Percentiles rank a stretch among this genome's conserved stretches.
Evolutionary conservation across 2,888 invertebrate species (phyloP).

Genomic region (Ellobium chinense): DNA sequence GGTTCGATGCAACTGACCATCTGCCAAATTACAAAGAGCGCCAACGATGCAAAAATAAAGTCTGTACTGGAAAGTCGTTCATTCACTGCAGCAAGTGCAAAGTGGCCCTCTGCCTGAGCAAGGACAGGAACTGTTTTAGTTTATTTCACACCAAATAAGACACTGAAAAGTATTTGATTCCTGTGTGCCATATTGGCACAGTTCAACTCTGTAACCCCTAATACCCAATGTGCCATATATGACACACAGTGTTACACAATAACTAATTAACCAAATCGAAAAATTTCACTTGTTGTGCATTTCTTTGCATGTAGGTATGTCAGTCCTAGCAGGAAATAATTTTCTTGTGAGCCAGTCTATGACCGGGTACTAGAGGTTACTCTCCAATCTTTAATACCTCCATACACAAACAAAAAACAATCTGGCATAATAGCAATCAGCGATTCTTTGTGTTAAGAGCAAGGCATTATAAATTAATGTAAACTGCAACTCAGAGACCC

Average conservation of each 20-base stretch:
- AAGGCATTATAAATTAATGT: no score
- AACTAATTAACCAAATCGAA: background rate
- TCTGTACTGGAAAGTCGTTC: background rate
- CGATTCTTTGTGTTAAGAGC: no score
- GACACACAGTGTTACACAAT: background rate
- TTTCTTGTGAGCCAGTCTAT: background rate
- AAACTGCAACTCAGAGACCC: no score
- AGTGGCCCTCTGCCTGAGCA: constrained; percentile 23
- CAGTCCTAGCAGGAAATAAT: background rate
- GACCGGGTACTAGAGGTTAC: background rate
- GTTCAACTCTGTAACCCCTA: background rate
- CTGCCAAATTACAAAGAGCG: constrained; percentile 13
- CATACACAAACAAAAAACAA: no score
- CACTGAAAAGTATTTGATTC: no score
- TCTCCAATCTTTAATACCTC: no score
- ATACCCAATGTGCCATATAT: background rate
- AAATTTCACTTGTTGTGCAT: background rate
- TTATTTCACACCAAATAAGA: constrained; percentile 20
- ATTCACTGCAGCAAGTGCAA: constrained; percentile 30
- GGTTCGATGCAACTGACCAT: constrained; percentile 23
- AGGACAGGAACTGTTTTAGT: constrained; percentile 43
- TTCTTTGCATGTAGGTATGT: background rate
- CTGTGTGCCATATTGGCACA: no score
- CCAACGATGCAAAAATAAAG: constrained; percentile 19
- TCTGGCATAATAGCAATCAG: no score